Evolutionary conservation across 2,888 invertebrate species (phyloP).

Genomic region (Troglohyphantes excavatus): DNA sequence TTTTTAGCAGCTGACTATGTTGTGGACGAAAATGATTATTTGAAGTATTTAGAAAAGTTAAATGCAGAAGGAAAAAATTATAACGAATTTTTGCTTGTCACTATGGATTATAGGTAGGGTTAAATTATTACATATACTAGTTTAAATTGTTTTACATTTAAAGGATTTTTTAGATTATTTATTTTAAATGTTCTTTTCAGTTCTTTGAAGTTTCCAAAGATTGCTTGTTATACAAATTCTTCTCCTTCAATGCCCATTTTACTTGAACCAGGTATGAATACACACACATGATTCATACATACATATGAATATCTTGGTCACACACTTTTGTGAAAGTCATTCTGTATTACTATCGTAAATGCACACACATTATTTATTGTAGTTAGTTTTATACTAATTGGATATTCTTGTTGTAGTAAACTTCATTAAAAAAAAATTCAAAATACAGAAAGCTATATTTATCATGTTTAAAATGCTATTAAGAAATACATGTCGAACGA

Average conservation of each 20-base stretch:
- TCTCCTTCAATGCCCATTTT: constrained; percentile 22
- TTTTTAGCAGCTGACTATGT: constrained; percentile 87
- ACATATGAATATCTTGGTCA: no score
- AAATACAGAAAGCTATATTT: no score
- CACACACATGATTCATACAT: background rate
- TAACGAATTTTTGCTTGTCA: constrained; percentile 88
- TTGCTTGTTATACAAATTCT: constrained; percentile 50
- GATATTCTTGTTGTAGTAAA: no score
- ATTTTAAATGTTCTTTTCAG: constrained; percentile 10
- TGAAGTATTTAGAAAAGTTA: constrained; percentile 85
- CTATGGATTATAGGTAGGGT: constrained; percentile 85
- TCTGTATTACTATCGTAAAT: no score
- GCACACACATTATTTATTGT: no score
- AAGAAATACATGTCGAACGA: no score
- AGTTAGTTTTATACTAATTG: no score
- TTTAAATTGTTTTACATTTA: no score
- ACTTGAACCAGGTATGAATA: constrained; percentile 39
- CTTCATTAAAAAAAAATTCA: no score
- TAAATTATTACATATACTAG: no score
- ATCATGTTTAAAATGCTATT: no score
- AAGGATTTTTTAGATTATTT: background rate
- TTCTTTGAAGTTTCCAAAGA: constrained; percentile 49
- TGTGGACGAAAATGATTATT: constrained; percentile 82
- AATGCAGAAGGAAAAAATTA: constrained; percentile 85
- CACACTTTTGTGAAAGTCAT: no score